Base-by-base conservation (phyloP, 2,797 vertebrate species). In the Clarias pachynema region DNA sequence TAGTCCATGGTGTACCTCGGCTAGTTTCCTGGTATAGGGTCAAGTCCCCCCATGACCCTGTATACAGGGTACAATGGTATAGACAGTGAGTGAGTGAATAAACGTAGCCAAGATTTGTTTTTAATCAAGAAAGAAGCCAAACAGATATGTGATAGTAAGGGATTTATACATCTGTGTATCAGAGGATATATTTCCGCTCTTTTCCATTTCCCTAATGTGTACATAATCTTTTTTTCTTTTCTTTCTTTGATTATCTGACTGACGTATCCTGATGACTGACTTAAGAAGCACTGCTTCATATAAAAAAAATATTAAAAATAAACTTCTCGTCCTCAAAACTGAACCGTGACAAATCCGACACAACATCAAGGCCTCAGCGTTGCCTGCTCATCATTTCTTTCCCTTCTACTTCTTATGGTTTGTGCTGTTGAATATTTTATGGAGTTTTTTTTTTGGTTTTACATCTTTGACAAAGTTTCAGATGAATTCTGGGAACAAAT, bases 361-460 rank as follows among this genome's bases (percentile, higher is more conserved):
- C 62, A 65, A 22, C 78, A 66, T 66, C 37, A 44, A 63, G 24
- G 60, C 24, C 18, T 40, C 59, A 22, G 24, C 1, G 8, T 1
- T 22, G n/a, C 62, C 62, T 81, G n/a, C 40, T 81, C 62, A 66
- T 66, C 79, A 53, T 24, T 66, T 80, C 37, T 26, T 66, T 53
- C 62, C 62, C 16, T 66, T 81, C 59, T 49, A 31, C 4, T 53
- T 81, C 37, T 80, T 65, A 62, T 29, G 29, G 79, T 49, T 66
- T 66, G 40, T 53, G 63, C 62, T 66, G 62, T 14, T 81, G 62
- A 81, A 81, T 81, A 66, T 81, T 81, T 81, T 53, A 81, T 81
- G 5, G 26, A 53, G 60, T 66, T 49, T 70, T 40, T 40, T 10
- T 80, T 80, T 65, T 65, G 24, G 24, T 31, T 66, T 66, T 53